Evolutionary conservation across 2,113 vertebrate genomes (phyloP), one percentile per base, ranked within the genome.

Genomic region (Ctenomys sociabilis): DNA sequence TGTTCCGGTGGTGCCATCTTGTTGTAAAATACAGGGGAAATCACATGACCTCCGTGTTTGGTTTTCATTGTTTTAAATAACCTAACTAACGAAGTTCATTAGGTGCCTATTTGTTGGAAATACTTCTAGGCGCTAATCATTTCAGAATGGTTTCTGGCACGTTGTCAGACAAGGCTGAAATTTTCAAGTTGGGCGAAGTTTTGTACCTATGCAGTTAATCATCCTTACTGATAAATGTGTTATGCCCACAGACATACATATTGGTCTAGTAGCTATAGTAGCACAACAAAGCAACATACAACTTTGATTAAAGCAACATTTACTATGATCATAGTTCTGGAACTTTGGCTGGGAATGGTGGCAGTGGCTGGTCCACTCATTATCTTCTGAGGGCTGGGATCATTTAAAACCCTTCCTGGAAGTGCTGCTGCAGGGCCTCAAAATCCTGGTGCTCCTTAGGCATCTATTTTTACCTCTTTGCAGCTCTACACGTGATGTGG

Each of bases 201-300:
- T 86, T 40, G 12, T 43, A 70, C 30, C 63, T 82, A 72, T 61
- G 19, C 45, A 95, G 57, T 66, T 66, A 90, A 43, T 0, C 1
- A 81, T 26, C 2, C 0, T 95, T 91, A 7, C 63, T 70, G 70
- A 91, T 80, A 49, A 92, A 84, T 19, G 59, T 96, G 84, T 93
- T 35, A 75, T 30, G 90, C 2, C 52, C 35, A 78, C 9, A 81
- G 52, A 64, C 8, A 26, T 7, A 54, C 7, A 68, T 54, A 95
- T 68, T 63, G 37, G 9, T 90, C 66, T 66, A n/a, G 5, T 40
- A 68, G 40, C 16, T 70, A 43, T 45, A 54, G 11, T 35, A 83
- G 2, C 14, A 90, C 16, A 85, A 64, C 1, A 22, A 59, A 83
- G 12, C 11, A 80, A 30, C 22, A 21, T 4, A 57, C 68, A 94